Percentiles rank a stretch among this genome's conserved stretches.
These are phyloP conservation scores for Drosophila pandora DNA, from an alignment of 1,140 invertebrate genomes.

Conservation along the genomic window DNA sequence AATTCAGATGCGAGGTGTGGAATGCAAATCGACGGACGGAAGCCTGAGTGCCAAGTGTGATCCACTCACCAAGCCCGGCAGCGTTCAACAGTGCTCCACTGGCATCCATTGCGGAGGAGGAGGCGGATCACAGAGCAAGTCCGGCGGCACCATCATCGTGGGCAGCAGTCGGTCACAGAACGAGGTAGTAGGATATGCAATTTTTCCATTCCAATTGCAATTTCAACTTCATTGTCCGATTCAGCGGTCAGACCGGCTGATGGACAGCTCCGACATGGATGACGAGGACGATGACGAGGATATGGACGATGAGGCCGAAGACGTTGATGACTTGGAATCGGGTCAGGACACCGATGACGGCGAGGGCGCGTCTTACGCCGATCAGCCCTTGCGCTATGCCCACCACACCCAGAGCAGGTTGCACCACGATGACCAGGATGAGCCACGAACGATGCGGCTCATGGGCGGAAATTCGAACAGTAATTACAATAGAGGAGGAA, in stretches of 20 bases:
- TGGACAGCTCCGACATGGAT: slow-evolving; percentile 66
- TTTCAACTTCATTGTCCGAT: slow-evolving; percentile 3
- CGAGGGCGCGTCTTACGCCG: slow-evolving; percentile 65
- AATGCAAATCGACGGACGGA: slow-evolving; percentile 87
- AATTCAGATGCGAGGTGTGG: slow-evolving; percentile 91
- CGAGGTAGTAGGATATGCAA: slow-evolving; percentile 57
- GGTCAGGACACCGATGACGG: slow-evolving; percentile 72
- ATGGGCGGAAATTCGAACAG: slow-evolving; percentile 56
- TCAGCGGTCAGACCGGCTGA: slow-evolving; percentile 62
- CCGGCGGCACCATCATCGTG: slow-evolving; percentile 76
- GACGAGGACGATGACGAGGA: slow-evolving; percentile 69
- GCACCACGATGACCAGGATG: slow-evolving; percentile 71
- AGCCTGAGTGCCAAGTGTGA: slow-evolving; percentile 85
- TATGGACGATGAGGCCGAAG: slow-evolving; percentile 63
- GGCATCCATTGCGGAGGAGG: slow-evolving; percentile 86
- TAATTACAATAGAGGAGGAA: slow-evolving; percentile 47
- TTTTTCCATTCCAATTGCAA: neutral
- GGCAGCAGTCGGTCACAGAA: slow-evolving; percentile 72
- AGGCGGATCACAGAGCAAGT: slow-evolving; percentile 35
- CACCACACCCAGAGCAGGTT: slow-evolving; percentile 69
- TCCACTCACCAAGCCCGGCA: slow-evolving; percentile 85
- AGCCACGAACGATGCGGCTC: slow-evolving; percentile 67
- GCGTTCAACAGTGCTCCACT: slow-evolving; percentile 87
- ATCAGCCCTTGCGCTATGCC: slow-evolving; percentile 70
- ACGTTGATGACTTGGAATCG: slow-evolving; percentile 65